These are phyloP conservation scores for Drosophila suboccidentalis DNA, from an alignment of 2,888 invertebrate genomes.

Conservation along the genomic window DNA sequence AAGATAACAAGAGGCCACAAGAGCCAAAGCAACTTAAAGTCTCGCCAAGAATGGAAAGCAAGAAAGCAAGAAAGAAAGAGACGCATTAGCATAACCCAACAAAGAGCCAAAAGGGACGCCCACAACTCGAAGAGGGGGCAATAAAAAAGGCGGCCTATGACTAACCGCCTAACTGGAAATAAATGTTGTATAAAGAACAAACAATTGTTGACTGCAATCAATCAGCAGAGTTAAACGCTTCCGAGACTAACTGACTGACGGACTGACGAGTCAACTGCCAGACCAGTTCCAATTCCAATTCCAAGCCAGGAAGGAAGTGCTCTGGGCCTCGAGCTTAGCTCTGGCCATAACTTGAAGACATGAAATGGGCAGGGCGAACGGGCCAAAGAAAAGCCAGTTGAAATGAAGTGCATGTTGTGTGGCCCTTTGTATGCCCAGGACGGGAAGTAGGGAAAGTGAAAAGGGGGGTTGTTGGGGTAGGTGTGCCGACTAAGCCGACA, in stretches of 20 bases:
- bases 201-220: slow-evolving; percentile 83
- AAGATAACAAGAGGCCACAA: slow-evolving; percentile 70
- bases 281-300: slow-evolving; percentile 11
- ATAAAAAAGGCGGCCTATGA: slow-evolving; percentile 43
- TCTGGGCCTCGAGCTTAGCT: slow-evolving; percentile 48
- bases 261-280: slow-evolving; percentile 20
- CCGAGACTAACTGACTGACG: slow-evolving; percentile 38
- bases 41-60: slow-evolving; percentile 28
- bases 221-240: slow-evolving; percentile 80
- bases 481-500: slow-evolving; percentile 70
- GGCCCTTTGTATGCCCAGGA: slow-evolving; percentile 46
- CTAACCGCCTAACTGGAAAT: slow-evolving; percentile 68
- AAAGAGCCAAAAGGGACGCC: slow-evolving; percentile 18
- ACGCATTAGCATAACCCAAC: slow-evolving; percentile 26
- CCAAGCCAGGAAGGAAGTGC: slow-evolving; percentile 71
- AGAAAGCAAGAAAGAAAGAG: slow-evolving; percentile 52
- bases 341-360: slow-evolving; percentile 68
- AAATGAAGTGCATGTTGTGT: slow-evolving; percentile 75
- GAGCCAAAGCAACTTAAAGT: slow-evolving; percentile 42
- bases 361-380: slow-evolving; percentile 57
- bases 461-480: slow-evolving; percentile 4
- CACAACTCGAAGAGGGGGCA: slow-evolving; percentile 6
- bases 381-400: slow-evolving; percentile 62
- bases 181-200: slow-evolving; percentile 80
- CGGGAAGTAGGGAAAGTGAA: background rate